A percentile compares a stretch with the other conserved stretches of the same genome.
phyloP scores from a whole-genome alignment of 2,113 vertebrate species.

The Campylorhamphus procurvoides region DNA sequence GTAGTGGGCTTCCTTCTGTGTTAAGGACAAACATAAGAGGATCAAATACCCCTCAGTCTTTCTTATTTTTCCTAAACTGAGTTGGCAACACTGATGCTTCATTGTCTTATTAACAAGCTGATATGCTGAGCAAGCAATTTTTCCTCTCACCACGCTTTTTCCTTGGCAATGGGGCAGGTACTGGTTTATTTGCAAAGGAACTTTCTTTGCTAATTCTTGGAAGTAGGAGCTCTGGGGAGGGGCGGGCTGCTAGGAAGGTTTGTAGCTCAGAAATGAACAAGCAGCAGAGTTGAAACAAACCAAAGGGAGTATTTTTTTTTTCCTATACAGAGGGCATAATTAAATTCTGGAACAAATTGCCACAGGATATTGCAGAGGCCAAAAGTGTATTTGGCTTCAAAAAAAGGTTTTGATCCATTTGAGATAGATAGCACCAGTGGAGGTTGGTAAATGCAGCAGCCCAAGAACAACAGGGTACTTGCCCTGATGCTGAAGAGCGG shows the following conservation, averaged over 20 bases:
- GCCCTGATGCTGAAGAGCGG: not conserved
- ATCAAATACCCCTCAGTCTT: not conserved
- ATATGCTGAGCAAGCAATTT: conserved; percentile 49
- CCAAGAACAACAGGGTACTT: not conserved
- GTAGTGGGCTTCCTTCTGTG: not conserved
- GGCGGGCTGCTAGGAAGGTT: not conserved
- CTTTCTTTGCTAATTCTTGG: conserved; percentile 51
- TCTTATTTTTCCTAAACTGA: not conserved
- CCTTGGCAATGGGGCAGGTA: not conserved
- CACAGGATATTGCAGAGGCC: not conserved
- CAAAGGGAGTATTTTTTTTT: not conserved
- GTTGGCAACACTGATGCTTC: not conserved
- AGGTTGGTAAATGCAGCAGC: not conserved
- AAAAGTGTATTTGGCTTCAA: not conserved
- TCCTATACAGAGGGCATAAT: not conserved
- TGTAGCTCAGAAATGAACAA: not conserved
- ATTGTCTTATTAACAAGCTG: conserved; percentile 4
- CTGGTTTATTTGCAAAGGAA: conserved; percentile 25
- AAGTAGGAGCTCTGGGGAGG: conserved; percentile 35
- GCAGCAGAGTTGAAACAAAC: not conserved
- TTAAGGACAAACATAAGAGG: not conserved
- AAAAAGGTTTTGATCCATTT: not conserved
- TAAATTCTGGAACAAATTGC: not conserved
- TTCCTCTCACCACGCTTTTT: conserved; percentile 1
- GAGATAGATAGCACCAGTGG: not conserved